Percentiles rank a stretch among this genome's conserved stretches.
Evolutionary conservation across 2,797 vertebrate genomes (phyloP).

Genomic region (Manis javanica): DNA sequence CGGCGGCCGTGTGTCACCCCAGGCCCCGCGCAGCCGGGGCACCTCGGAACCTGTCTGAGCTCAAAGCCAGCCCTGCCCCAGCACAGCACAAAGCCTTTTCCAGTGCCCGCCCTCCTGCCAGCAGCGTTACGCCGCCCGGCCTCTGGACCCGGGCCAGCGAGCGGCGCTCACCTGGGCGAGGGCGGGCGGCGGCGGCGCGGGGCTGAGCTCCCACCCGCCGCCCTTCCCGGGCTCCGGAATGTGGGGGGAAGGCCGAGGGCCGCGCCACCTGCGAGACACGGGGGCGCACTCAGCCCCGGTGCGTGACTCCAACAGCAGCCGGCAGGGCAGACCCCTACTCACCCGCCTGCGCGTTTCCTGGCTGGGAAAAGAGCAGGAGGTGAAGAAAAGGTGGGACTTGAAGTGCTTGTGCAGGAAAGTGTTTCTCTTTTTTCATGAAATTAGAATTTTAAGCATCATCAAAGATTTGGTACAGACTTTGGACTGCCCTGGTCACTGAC

Average conservation of each 20-base stretch:
- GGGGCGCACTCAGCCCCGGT: neutral
- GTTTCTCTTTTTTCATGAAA: neutral
- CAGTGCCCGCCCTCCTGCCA: neutral
- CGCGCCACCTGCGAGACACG: neutral
- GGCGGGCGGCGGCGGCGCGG: neutral
- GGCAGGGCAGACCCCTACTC: neutral
- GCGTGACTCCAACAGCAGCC: neutral
- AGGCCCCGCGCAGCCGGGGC: constrained; percentile 78
- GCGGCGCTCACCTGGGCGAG: constrained; percentile 19
- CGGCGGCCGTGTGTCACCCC: constrained; percentile 82
- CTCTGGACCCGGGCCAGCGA: neutral
- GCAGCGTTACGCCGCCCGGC: neutral
- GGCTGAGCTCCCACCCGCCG: too few relatives aligned
- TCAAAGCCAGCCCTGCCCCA: constrained; percentile 64
- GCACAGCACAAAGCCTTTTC: constrained; percentile 46
- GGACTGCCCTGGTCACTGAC: neutral
- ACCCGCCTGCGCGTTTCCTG: neutral
- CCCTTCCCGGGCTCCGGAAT: neutral
- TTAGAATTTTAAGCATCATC: neutral
- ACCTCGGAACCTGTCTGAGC: constrained; percentile 80
- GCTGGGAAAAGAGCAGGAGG: neutral
- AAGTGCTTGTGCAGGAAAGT: too few relatives aligned
- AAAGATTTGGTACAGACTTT: neutral
- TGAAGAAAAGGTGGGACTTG: neutral
- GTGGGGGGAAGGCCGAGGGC: neutral